Conservation (phyloP, 2,113 vertebrate species). For the Cyprinodon tularosa region DNA sequence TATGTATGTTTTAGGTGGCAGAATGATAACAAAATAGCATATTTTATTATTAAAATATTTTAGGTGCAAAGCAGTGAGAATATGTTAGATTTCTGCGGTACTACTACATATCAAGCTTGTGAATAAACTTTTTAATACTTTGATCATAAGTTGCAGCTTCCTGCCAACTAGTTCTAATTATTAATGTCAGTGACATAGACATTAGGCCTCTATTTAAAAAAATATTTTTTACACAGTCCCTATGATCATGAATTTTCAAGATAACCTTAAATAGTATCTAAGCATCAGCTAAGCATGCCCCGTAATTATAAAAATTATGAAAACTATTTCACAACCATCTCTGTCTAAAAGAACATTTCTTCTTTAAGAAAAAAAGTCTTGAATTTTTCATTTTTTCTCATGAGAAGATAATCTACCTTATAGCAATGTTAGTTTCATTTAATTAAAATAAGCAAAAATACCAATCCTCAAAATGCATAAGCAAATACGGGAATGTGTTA, state of each 20-base stretch:
- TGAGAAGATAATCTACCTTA: constrained; percentile 13
- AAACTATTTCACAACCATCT: constrained; percentile 14
- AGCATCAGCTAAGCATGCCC: constrained; percentile 28
- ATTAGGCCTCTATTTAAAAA: constrained; percentile 50
- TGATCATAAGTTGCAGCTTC: background rate
- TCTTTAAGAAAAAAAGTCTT: constrained; percentile 20
- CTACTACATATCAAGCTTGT: background rate
- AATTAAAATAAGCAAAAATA: constrained; percentile 24
- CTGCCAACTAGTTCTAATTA: constrained; percentile 40
- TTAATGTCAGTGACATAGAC: constrained; percentile 33
- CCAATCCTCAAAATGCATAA: constrained; percentile 10
- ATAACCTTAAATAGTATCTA: constrained; percentile 28
- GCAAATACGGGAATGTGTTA: constrained; percentile 8
- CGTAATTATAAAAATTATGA: constrained; percentile 22
- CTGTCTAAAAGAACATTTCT: constrained; percentile 28
- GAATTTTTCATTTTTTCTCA: background rate
- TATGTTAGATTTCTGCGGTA: background rate
- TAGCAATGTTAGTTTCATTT: constrained; percentile 1
- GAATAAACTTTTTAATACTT: too few species aligned
- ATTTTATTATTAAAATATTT: background rate
- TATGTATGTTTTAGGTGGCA: background rate
- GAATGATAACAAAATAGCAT: background rate
- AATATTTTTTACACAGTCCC: constrained; percentile 29
- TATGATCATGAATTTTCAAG: constrained; percentile 42
- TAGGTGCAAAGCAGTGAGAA: background rate